A percentile compares a stretch with the other conserved stretches of the same genome.
phyloP scores from a whole-genome alignment of 37 sponge, comb jelly and placozoan species.

The Diacarnus erythraeanus region DNA sequence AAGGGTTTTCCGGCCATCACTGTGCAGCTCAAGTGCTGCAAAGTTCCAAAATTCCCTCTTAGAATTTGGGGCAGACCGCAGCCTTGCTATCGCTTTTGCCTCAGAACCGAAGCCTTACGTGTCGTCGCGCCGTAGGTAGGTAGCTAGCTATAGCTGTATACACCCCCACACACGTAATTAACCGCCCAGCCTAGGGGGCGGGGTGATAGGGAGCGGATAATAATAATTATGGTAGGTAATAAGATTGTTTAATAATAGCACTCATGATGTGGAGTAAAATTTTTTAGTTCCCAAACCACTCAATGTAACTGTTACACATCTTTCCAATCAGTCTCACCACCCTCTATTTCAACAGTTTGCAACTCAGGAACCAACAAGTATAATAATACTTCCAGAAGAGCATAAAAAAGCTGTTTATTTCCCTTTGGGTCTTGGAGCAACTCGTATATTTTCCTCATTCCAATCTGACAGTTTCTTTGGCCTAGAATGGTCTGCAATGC shows the following conservation, averaged over 20 bases:
- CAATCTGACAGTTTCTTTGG: slow-evolving; percentile 67
- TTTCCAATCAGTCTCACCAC: not conserved
- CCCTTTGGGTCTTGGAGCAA: slow-evolving; percentile 63
- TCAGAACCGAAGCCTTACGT: not conserved
- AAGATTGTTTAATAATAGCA: not conserved
- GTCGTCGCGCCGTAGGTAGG: too few species aligned
- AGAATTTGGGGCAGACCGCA: not conserved
- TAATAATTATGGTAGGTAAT: too few species aligned
- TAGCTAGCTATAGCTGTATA: too few species aligned
- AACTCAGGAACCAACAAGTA: slow-evolving; percentile 78
- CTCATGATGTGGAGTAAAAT: too few species aligned
- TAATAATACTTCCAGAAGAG: slow-evolving; percentile 61
- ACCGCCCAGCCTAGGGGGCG: too few species aligned
- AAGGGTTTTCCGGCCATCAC: slow-evolving; percentile 27
- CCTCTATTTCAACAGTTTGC: slow-evolving; percentile 39
- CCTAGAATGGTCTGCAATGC: slow-evolving; percentile 73
- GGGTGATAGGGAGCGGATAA: too few species aligned
- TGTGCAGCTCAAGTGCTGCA: too few species aligned
- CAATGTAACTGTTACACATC: not conserved
- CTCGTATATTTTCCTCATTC: slow-evolving; percentile 67
- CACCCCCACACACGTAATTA: too few species aligned
- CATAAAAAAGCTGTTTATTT: slow-evolving; percentile 80
- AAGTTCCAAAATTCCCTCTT: too few species aligned
- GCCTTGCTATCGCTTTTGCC: not conserved
- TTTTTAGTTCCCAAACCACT: too few species aligned